Base-by-base conservation (phyloP, 2,113 vertebrate species). In the Riparia riparia region DNA sequence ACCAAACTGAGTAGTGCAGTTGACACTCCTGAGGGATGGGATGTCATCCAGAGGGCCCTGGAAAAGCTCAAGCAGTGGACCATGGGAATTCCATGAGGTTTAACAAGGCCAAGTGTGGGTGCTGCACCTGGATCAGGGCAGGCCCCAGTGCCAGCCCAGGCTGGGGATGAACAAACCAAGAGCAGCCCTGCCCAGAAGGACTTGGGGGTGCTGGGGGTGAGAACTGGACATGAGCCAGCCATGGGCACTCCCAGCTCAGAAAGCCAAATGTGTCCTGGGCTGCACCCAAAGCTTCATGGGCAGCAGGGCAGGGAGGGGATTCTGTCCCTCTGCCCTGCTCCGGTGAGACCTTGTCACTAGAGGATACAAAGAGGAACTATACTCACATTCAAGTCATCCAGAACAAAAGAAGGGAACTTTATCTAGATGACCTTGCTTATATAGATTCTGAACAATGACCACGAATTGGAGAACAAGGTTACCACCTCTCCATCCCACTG, bases 1-100 rank as follows among this genome's bases (percentile, higher is more conserved):
- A 14, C 19, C 28, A 53, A n/a, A 22, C 1, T 29, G 18, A 37
- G 17, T 44, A 54, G 26, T 37, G 17, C 37, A 4, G 21, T 0
- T 61, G 24, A 29, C 47, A 20, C 5, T 41, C 9, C n/a, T 45
- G 32, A 60, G 6, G 28, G 28, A 39, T 0, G 1, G 26, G 7
- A 60, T 58, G 21, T 4, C 11, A 68, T 17, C 31, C 51, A 65
- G 37, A 51, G 20, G 31, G 11, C 1, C 5, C 25, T 68, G 20
- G 20, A 58, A 37, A 60, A 37, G 7, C 11, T 77, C 1, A 0
- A 51, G 44, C 24, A 58, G 44, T 19, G 25, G 10, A 10, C 56
- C 31, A 3, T 7, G 37, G 32, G 20, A 44, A 32, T 4, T 1
- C 4, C 37, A 34, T 3, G 20, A 57, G 26, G 20, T 68, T 50